A percentile compares a stretch with the other conserved stretches of the same genome.
Conservation (phyloP, 2,797 vertebrate species). For the Aselliscus stoliczkanus region DNA sequence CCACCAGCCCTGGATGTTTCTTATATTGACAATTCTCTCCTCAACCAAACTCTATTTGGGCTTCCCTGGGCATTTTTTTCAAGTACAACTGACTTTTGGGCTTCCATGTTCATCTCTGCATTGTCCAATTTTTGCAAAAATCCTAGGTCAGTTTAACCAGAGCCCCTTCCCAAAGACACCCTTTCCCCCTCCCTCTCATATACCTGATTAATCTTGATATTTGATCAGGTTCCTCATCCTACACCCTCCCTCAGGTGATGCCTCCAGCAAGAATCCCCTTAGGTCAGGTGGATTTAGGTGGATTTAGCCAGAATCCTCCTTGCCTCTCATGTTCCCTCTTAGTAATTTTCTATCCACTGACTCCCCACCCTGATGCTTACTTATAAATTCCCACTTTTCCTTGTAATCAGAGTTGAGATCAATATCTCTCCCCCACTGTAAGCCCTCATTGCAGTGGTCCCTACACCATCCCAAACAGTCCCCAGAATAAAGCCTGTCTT, state of each 20-base stretch:
- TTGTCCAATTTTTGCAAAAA: neutral
- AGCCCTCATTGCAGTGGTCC: neutral
- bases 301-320: neutral
- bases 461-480: neutral
- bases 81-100: neutral
- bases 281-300: too few species aligned
- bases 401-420: neutral
- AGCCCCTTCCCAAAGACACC: neutral
- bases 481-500: neutral
- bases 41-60: neutral
- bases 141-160: neutral
- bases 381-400: neutral
- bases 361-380: neutral
- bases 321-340: neutral
- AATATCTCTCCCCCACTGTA: neutral
- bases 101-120: neutral
- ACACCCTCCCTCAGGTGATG: neutral
- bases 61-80: neutral
- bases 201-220: neutral
- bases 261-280: neutral
- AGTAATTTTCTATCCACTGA: neutral
- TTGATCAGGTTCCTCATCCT: neutral
- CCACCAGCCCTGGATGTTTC: too few species aligned
- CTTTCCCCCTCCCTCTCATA: too few species aligned
- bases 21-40: neutral